Evolutionary conservation across 1,140 invertebrate species (phyloP).

Genomic region (Spodoptera litura): DNA sequence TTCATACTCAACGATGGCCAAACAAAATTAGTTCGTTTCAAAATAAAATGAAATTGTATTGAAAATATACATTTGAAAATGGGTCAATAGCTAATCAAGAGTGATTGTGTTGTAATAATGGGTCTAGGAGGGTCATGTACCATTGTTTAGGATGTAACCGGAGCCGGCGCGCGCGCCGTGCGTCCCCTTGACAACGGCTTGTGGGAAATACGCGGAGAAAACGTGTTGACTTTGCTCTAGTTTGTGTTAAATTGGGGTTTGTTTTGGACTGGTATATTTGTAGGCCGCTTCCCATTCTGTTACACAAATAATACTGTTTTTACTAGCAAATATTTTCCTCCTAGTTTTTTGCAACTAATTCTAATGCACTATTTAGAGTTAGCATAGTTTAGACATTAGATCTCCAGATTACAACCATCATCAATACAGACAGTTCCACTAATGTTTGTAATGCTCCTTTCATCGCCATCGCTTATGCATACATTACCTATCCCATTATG

Average conservation of each 20-base stretch:
- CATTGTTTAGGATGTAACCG: conserved; percentile 68
- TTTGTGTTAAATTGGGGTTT: conserved; percentile 27
- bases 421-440: not conserved
- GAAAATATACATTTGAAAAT: conserved; percentile 49
- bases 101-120: conserved; percentile 74
- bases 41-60: conserved; percentile 50
- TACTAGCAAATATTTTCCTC: too few species aligned
- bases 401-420: not conserved
- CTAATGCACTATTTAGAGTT: too few species aligned
- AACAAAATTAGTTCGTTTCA: conserved; percentile 32
- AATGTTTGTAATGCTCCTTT: conserved; percentile 2
- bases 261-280: conserved; percentile 10
- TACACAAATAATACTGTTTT: too few species aligned
- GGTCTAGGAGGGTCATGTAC: conserved; percentile 50
- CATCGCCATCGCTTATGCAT: not conserved
- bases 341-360: too few species aligned
- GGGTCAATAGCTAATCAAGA: conserved; percentile 76
- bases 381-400: too few species aligned
- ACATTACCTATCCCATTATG: conserved; percentile 7
- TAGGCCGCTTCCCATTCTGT: not conserved
- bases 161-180: conserved; percentile 59
- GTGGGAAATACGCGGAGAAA: conserved; percentile 66
- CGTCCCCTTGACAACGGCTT: conserved; percentile 56
- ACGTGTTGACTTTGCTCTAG: conserved; percentile 46
- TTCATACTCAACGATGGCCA: conserved; percentile 4